A percentile compares a stretch with the other conserved stretches of the same genome.
phyloP scores from a whole-genome alignment of 2,888 invertebrate species.

The Luperina testacea region DNA sequence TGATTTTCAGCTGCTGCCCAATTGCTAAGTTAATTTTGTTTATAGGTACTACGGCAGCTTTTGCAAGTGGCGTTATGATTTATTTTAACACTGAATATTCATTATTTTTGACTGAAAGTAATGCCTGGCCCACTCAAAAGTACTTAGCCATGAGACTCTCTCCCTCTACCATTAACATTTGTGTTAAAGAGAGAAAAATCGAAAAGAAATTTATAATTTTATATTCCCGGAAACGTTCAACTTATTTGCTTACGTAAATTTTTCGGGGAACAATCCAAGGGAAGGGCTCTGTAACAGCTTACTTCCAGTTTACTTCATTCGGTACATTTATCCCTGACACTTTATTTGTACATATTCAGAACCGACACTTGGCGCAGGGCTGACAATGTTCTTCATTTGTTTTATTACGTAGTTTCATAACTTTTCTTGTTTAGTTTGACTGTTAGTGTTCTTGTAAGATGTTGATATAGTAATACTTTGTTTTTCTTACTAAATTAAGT shows the following conservation, averaged over 20 bases:
- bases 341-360: conserved; percentile 50
- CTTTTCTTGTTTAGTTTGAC: conserved; percentile 20
- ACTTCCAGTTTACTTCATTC: conserved; percentile 14
- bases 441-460: conserved; percentile 8
- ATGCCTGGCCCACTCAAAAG: background rate
- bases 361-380: conserved; percentile 26
- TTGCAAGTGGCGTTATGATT: background rate
- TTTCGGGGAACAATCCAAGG: conserved; percentile 24
- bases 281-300: background rate
- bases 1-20: too few relatives aligned
- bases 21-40: too few relatives aligned
- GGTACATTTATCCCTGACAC: conserved; percentile 33
- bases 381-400: conserved; percentile 24
- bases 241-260: conserved; percentile 14
- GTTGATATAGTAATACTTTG: conserved; percentile 4
- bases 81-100: background rate
- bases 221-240: background rate
- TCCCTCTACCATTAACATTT: background rate
- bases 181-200: background rate
- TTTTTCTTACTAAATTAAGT: background rate
- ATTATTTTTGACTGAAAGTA: background rate
- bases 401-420: conserved; percentile 11
- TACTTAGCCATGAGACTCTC: background rate
- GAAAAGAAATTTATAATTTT: conserved; percentile 10
- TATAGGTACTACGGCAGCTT: background rate